Conservation (phyloP, 2,113 vertebrate species). For the Oreamnos americanus region DNA sequence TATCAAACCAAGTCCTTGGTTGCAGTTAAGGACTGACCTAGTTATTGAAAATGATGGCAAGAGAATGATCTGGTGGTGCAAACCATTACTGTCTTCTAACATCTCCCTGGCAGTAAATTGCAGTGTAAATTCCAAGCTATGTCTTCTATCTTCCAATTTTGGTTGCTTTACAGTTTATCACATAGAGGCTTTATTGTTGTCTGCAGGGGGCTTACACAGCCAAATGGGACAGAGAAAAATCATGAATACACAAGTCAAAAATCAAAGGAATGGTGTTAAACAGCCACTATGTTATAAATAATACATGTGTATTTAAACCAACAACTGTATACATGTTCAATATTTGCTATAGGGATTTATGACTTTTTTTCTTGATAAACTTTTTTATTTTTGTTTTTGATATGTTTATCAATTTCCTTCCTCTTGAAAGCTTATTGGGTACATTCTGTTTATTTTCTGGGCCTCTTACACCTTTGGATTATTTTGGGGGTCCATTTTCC, state of each 20-base stretch:
- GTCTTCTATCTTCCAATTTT: not conserved
- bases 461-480: not conserved
- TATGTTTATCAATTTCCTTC: not conserved
- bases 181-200: not conserved
- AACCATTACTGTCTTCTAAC: not conserved
- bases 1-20: constrained; percentile 26
- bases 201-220: not conserved
- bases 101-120: not conserved
- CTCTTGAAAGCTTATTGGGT: not conserved
- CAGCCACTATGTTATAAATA: not conserved
- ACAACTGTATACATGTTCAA: not conserved
- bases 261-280: not conserved
- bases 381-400: not conserved
- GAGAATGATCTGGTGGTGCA: not conserved
- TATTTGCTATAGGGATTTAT: not conserved
- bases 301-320: not conserved
- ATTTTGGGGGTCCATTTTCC: not conserved
- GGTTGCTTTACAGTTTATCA: not conserved
- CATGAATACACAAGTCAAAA: not conserved
- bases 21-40: constrained; percentile 33
- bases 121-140: not conserved
- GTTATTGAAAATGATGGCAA: constrained; percentile 45
- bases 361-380: not conserved
- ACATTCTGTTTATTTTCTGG: not conserved
- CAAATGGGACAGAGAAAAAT: not conserved